Conservation (phyloP, 1,140 invertebrate genomes). For the Drosophila azteca region DNA sequence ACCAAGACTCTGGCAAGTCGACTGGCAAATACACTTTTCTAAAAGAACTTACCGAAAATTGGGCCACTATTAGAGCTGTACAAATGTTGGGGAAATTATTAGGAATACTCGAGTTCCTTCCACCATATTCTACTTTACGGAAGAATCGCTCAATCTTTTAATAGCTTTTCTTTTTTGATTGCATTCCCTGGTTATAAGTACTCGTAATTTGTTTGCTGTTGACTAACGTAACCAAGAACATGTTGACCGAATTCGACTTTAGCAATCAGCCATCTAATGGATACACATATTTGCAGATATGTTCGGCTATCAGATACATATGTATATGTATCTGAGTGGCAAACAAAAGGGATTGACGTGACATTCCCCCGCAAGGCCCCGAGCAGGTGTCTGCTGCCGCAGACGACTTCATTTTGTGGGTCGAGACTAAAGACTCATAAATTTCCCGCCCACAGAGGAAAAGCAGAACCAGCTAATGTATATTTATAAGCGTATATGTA, state of each 20-base stretch:
- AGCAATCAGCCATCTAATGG: conserved; percentile 7
- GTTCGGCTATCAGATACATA: conserved; percentile 9
- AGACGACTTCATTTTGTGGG: conserved; percentile 77
- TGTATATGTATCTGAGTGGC: conserved; percentile 4
- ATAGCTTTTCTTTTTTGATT: neutral
- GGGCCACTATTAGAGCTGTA: too few species aligned
- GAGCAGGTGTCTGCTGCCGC: conserved; percentile 30
- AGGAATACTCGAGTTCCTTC: too few species aligned
- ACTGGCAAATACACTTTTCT: conserved; percentile 17
- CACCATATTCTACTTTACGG: neutral
- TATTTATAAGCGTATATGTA: neutral
- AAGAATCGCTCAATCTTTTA: neutral
- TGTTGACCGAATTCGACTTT: conserved; percentile 24
- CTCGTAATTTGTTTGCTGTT: conserved; percentile 10
- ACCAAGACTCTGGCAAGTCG: conserved; percentile 1
- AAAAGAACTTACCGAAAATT: neutral
- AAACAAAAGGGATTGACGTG: conserved; percentile 41
- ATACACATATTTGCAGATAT: conserved; percentile 38
- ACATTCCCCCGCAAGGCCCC: neutral
- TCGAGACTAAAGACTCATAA: conserved; percentile 62
- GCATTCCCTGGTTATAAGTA: neutral
- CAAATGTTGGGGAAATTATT: too few species aligned
- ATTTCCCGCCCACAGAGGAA: conserved; percentile 55
- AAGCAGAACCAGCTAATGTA: conserved; percentile 33
- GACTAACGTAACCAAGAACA: conserved; percentile 42